A percentile compares a stretch with the other conserved stretches of the same genome.
phyloP scores from a whole-genome alignment of 2,888 invertebrate genomes.

The Notodonta dromedarius region DNA sequence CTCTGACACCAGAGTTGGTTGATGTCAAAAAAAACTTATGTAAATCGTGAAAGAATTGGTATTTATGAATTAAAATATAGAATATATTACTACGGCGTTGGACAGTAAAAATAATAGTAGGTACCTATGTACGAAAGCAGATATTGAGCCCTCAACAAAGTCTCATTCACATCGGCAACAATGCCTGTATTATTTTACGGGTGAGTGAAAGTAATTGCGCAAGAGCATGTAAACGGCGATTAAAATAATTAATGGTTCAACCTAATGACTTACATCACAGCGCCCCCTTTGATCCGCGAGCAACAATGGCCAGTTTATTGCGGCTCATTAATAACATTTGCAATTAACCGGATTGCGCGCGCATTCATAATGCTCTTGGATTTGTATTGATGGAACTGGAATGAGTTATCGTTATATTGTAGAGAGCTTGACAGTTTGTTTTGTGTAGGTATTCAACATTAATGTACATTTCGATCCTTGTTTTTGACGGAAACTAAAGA shows the following conservation, averaged over 20 bases:
- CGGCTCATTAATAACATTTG: slow-evolving; percentile 38
- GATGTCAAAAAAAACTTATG: too few relatives aligned
- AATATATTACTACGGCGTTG: neutral
- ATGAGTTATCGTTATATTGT: too few relatives aligned
- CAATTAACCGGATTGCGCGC: neutral
- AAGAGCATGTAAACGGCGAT: slow-evolving; percentile 71
- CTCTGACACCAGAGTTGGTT: too few relatives aligned
- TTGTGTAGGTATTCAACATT: too few relatives aligned
- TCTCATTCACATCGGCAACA: slow-evolving; percentile 69
- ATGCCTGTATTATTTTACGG: slow-evolving; percentile 76
- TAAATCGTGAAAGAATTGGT: too few relatives aligned
- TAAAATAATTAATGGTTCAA: slow-evolving; percentile 77
- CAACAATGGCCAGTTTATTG: slow-evolving; percentile 46
- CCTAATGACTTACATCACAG: slow-evolving; percentile 71
- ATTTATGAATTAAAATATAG: too few relatives aligned
- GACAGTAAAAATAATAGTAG: slow-evolving; percentile 54
- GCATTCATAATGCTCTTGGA: neutral
- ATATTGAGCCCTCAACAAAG: slow-evolving; percentile 67
- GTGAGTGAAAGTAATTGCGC: slow-evolving; percentile 71
- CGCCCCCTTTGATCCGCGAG: slow-evolving; percentile 48
- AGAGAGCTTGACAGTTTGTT: too few relatives aligned
- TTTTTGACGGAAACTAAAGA: too few relatives aligned
- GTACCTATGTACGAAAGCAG: too few relatives aligned
- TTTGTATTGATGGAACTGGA: neutral
- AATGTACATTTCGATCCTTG: too few relatives aligned